Conservation (phyloP, 2,113 vertebrate genomes). For the Tachysurus vachellii region DNA sequence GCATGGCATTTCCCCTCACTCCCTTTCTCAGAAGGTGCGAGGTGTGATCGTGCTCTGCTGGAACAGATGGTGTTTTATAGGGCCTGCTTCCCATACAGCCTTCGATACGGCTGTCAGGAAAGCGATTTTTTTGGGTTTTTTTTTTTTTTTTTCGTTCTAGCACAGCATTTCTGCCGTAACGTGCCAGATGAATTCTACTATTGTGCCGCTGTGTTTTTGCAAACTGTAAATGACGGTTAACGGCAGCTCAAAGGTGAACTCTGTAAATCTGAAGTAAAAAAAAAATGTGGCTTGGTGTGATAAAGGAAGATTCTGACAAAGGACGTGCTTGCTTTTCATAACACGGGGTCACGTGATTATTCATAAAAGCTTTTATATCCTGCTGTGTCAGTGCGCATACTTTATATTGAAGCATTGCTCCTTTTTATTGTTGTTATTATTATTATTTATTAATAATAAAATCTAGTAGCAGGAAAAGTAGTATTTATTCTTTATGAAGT, state of each 20-base stretch:
- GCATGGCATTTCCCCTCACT: slow-evolving; percentile 51
- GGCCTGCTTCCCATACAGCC: slow-evolving; percentile 19
- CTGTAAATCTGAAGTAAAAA: not conserved
- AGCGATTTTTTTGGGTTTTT: not conserved
- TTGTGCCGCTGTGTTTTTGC: not conserved
- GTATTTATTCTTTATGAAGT: not conserved
- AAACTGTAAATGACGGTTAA: slow-evolving; percentile 30
- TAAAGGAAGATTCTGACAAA: not conserved
- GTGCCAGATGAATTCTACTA: not conserved
- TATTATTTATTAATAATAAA: not conserved
- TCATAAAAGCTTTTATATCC: not conserved
- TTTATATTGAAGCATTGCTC: not conserved
- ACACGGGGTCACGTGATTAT: not conserved
- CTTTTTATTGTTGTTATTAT: not conserved
- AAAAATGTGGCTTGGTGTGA: not conserved
- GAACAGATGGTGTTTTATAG: slow-evolving; percentile 65
- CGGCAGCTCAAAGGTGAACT: slow-evolving; percentile 1
- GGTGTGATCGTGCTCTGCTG: slow-evolving; percentile 58
- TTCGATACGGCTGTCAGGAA: slow-evolving; percentile 27
- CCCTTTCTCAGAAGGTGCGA: slow-evolving; percentile 53
- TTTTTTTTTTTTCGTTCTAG: not conserved
- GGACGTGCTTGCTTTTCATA: not conserved
- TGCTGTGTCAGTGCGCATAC: not conserved
- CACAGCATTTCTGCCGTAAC: not conserved
- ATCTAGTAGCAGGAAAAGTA: not conserved